Evolutionary conservation across 2,797 vertebrate species (phyloP).

Genomic region (Catostomus latipinnis): DNA sequence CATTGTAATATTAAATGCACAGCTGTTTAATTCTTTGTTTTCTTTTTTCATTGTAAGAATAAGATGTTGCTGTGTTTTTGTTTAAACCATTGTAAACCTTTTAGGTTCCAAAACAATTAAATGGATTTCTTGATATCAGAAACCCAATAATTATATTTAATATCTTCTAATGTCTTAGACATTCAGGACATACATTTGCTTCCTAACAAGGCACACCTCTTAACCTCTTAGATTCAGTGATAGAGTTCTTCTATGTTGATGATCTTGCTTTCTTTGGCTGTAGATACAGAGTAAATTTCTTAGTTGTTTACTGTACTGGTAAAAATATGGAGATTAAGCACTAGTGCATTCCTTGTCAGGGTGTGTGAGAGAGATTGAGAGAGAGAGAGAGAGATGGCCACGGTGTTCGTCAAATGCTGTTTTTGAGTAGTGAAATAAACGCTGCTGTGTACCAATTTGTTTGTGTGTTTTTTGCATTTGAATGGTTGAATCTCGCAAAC

Average conservation of each 20-base stretch:
- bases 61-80: neutral
- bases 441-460: constrained; percentile 68
- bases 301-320: neutral
- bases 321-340: neutral
- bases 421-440: constrained; percentile 78
- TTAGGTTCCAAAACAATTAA: no score
- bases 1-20: constrained; percentile 57
- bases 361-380: neutral
- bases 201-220: neutral
- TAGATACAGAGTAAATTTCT: neutral
- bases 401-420: constrained; percentile 72
- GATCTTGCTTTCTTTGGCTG: neutral
- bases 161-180: neutral
- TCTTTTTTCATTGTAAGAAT: constrained; percentile 19
- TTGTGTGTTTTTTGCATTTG: neutral
- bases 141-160: neutral
- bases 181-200: neutral
- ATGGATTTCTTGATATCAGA: neutral
- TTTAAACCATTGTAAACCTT: neutral
- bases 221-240: neutral
- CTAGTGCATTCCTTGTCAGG: constrained; percentile 45
- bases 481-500: no score
- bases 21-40: constrained; percentile 12
- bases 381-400: constrained; percentile 15
- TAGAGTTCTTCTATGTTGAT: constrained; percentile 1